phyloP scores from a whole-genome alignment of 2,113 vertebrate species.

The Melanocharis versteri region DNA sequence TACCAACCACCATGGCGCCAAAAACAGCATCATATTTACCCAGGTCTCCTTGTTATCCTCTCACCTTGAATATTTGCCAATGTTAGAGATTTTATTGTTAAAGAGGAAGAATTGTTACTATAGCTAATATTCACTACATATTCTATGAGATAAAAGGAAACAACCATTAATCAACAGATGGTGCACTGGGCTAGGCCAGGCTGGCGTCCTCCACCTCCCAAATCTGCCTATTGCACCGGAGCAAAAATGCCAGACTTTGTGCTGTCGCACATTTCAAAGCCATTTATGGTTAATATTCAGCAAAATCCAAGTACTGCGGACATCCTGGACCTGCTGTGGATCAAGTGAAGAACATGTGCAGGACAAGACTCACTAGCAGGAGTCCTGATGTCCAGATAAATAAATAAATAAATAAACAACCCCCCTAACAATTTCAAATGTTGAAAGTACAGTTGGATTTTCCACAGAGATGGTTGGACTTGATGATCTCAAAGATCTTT shows the following conservation, averaged over 20 bases:
- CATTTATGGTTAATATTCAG: not conserved
- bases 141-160: not conserved
- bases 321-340: not conserved
- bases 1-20: not conserved
- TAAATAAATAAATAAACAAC: not conserved
- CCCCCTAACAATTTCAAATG: too few relatives aligned
- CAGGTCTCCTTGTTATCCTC: not conserved
- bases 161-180: not conserved
- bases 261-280: not conserved
- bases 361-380: not conserved
- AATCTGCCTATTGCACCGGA: not conserved
- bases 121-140: not conserved
- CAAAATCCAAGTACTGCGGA: not conserved
- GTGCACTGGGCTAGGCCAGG: not conserved
- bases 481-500: too few relatives aligned
- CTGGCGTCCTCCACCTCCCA: not conserved
- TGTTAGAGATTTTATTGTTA: not conserved
- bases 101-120: not conserved
- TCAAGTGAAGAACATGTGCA: not conserved
- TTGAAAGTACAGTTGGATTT: too few relatives aligned
- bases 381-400: not conserved
- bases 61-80: not conserved
- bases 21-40: fast-evolving
- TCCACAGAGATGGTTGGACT: too few relatives aligned
- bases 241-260: not conserved